Conservation (phyloP, 2,888 invertebrate species). For the Sinopyrophorus schimmeli region DNA sequence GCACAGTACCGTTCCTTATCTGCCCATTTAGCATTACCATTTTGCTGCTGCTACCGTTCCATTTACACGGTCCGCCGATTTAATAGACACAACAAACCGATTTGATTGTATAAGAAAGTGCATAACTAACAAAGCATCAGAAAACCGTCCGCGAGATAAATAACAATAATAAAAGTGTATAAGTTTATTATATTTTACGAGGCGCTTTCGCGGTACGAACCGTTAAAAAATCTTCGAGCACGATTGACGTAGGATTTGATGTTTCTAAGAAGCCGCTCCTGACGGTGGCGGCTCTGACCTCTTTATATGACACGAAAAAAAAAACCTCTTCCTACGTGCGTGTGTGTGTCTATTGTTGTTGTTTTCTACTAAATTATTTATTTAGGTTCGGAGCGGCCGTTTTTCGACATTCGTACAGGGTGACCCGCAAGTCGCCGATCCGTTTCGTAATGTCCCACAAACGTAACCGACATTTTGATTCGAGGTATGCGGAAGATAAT, state of each 20-base stretch:
- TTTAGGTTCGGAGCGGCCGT: conserved; percentile 11
- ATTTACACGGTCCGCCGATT: no score
- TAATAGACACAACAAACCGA: no score
- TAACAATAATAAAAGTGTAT: no score
- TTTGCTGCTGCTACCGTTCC: no score
- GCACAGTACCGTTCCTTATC: no score
- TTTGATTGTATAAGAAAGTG: no score
- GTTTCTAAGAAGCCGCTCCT: conserved; percentile 34
- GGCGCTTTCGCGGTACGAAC: conserved; percentile 8
- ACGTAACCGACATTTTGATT: conserved; percentile 14
- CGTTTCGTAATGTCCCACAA: no score
- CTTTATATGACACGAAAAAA: conserved; percentile 29
- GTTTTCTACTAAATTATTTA: conserved; percentile 26
- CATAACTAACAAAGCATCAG: no score
- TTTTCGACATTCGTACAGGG: conserved; percentile 31
- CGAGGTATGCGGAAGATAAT: conserved; percentile 22
- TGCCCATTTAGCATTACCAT: no score
- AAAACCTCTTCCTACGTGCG: conserved; percentile 26
- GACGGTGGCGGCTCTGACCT: conserved; percentile 32
- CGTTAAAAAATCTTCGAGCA: conserved; percentile 19
- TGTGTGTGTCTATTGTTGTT: conserved; percentile 29
- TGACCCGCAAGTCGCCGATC: no score
- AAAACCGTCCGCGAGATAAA: no score
- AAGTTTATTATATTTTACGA: no score
- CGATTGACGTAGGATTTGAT: conserved; percentile 36